Evolutionary conservation across 2,113 vertebrate species (phyloP).

Genomic region (Ariopsis seemanni): DNA sequence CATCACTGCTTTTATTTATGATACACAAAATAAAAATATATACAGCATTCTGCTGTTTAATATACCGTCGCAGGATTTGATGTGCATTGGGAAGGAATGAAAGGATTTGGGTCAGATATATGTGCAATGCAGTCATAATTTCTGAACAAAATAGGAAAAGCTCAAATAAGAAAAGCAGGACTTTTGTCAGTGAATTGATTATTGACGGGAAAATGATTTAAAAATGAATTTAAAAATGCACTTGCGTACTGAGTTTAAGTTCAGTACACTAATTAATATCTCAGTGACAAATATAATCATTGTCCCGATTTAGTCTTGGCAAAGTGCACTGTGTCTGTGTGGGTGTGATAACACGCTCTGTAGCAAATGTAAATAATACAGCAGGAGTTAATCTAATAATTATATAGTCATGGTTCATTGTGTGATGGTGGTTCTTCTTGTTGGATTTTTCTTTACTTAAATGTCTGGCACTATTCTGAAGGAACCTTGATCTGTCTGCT

Average conservation of each 20-base stretch:
- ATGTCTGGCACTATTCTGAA: not conserved
- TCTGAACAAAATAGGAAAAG: not conserved
- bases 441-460: not conserved
- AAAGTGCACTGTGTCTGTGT: slow-evolving; percentile 5
- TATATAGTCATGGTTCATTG: not conserved
- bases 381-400: slow-evolving; percentile 10
- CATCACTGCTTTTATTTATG: too few species aligned
- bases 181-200: not conserved
- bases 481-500: not conserved
- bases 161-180: not conserved
- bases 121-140: too few species aligned
- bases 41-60: too few species aligned
- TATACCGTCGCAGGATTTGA: too few species aligned
- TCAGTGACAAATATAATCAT: slow-evolving; percentile 9
- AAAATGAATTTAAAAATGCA: not conserved
- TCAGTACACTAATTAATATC: slow-evolving; percentile 6
- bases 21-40: too few species aligned
- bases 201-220: not conserved
- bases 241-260: not conserved
- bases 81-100: not conserved
- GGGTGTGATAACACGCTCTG: slow-evolving; percentile 38
- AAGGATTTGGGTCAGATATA: not conserved
- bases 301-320: not conserved
- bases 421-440: not conserved
- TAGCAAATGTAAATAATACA: slow-evolving; percentile 15